phyloP scores from a whole-genome alignment of 2,797 vertebrate genomes.

The Mionectes olivaceus region DNA sequence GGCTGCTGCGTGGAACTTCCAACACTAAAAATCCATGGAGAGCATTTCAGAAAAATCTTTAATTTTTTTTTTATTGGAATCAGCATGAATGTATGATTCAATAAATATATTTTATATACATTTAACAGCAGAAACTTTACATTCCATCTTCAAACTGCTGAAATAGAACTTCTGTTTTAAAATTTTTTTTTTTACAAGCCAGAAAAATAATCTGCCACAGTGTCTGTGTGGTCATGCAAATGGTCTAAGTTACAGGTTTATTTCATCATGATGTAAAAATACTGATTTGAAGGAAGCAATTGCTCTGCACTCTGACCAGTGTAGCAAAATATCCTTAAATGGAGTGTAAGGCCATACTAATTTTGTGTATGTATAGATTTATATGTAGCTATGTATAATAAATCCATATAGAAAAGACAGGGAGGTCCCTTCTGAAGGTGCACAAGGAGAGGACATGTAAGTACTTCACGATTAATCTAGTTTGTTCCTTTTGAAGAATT shows the following conservation, averaged over 20 bases:
- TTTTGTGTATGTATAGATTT: constrained; percentile 56
- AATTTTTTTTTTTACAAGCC: constrained; percentile 87
- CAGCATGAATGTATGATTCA: constrained; percentile 94
- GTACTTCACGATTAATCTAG: neutral
- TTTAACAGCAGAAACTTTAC: constrained; percentile 95
- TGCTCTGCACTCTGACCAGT: constrained; percentile 85
- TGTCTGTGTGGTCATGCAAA: constrained; percentile 91
- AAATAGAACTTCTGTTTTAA: constrained; percentile 81
- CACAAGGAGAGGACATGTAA: neutral
- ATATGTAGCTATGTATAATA: neutral
- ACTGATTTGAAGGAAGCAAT: constrained; percentile 80
- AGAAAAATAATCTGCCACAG: constrained; percentile 92
- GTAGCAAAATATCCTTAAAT: constrained; percentile 81
- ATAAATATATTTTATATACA: constrained; percentile 99
- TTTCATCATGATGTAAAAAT: constrained; percentile 84
- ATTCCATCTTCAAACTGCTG: constrained; percentile 87
- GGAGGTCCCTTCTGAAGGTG: constrained; percentile 6
- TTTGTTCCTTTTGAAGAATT: neutral
- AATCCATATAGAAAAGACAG: constrained; percentile 66
- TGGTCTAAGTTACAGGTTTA: constrained; percentile 80
- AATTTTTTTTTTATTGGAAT: constrained; percentile 91
- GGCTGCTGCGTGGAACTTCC: neutral
- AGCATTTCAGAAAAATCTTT: constrained; percentile 88
- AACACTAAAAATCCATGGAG: neutral
- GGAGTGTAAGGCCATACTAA: constrained; percentile 92